Conservation (phyloP, 2,797 vertebrate genomes). For the Staurois parvus region DNA sequence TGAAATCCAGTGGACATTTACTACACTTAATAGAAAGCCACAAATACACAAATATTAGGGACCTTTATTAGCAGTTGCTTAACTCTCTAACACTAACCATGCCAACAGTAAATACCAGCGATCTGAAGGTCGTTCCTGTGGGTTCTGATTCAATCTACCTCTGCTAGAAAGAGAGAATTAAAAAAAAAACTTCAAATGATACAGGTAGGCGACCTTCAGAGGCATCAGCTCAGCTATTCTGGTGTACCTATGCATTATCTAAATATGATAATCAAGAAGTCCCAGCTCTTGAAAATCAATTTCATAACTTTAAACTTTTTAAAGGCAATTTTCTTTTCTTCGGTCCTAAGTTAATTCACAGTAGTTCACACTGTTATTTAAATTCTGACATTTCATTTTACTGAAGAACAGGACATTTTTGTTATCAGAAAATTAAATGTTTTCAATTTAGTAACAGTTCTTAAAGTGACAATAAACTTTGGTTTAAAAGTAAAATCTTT, state of each 20-base stretch:
- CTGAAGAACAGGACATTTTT: not conserved
- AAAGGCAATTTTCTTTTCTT: not conserved
- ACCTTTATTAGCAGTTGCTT: not conserved
- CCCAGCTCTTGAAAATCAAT: no score
- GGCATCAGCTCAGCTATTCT: no score
- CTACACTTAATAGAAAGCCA: no score
- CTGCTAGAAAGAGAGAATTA: no score
- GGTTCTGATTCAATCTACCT: no score
- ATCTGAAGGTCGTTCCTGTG: no score
- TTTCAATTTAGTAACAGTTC: not conserved
- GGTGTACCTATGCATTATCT: no score
- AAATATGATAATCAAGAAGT: not conserved
- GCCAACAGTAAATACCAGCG: not conserved
- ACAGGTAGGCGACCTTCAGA: no score
- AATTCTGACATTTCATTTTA: not conserved
- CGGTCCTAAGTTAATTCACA: not conserved
- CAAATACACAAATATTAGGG: no score
- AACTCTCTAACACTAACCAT: not conserved
- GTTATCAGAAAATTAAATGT: not conserved
- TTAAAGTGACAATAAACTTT: not conserved
- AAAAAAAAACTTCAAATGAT: no score
- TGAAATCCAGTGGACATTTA: no score
- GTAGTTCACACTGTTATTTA: not conserved
- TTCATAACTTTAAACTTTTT: not conserved
- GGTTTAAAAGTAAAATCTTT: no score